Percentiles rank a stretch among this genome's conserved stretches.
phyloP scores from a whole-genome alignment of 2,888 invertebrate species.

The Chloroclysta siterata region DNA sequence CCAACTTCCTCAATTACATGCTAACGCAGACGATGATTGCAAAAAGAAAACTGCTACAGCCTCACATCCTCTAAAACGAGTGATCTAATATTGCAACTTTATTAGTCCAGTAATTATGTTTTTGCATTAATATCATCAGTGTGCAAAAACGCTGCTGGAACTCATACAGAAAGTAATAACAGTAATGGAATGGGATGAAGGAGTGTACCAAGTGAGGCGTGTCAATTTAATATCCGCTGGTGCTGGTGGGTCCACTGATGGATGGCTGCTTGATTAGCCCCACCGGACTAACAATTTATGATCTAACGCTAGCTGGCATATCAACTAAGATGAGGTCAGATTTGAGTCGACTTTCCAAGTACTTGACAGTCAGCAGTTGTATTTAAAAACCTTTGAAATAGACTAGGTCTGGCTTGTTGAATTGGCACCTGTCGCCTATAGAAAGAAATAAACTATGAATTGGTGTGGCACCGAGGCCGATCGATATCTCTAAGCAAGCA shows the following conservation, averaged over 20 bases:
- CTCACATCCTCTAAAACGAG: constrained; percentile 23
- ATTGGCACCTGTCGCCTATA: constrained; percentile 41
- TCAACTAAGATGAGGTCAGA: constrained; percentile 47
- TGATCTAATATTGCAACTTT: constrained; percentile 35
- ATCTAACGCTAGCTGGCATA: constrained; percentile 52
- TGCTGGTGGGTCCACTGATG: constrained; percentile 62
- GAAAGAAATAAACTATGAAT: constrained; percentile 44
- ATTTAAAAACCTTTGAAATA: constrained; percentile 22
- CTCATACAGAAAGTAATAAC: constrained; percentile 54
- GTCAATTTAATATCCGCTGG: constrained; percentile 81
- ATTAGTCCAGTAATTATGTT: constrained; percentile 38
- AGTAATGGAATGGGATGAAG: constrained; percentile 66
- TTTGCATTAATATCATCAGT: constrained; percentile 43
- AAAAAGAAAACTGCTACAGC: constrained; percentile 33
- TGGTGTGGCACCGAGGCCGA: constrained; percentile 53
- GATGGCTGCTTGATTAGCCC: constrained; percentile 73
- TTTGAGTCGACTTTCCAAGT: constrained; percentile 38
- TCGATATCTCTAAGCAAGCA: constrained; percentile 55
- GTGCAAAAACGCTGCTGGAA: constrained; percentile 47
- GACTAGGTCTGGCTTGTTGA: constrained; percentile 41
- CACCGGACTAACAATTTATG: constrained; percentile 58
- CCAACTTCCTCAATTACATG: constrained; percentile 53
- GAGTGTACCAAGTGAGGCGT: constrained; percentile 70
- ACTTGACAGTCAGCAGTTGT: constrained; percentile 30
- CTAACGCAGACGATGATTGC: constrained; percentile 30